Base-by-base conservation (phyloP, 2,888 invertebrate species). In the Spodoptera littoralis region DNA sequence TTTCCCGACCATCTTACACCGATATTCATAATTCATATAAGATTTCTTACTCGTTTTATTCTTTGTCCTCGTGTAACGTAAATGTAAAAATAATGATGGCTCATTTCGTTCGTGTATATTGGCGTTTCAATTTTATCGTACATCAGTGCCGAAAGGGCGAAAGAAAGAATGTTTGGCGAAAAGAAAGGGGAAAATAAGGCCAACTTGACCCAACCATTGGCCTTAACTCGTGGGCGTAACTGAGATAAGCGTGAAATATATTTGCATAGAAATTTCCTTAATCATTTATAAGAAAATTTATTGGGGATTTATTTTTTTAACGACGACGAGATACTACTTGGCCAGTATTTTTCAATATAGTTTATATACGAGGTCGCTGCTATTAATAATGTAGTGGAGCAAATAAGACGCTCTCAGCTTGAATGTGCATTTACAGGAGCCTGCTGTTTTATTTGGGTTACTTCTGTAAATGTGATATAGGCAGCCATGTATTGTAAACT, bases 11-110 rank as follows among this genome's bases (percentile, higher is more conserved):
- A 44, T 56, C 49, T 60, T 51, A 43, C 49, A 61, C 30, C 42
- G 52, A 69, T 54, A 43, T 65, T 65, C 59, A 66, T 73, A 63
- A 62, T 65, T 75, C 60, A 72, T 68, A 44, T 55, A 48, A 46
- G 55, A 62, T 69, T 69, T 55, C 50, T 75, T 61, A 43, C 57
- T 53, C 53, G n/a, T 42, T 11, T 57, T 56, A 52, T 68, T 36
- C 36, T 52, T 59, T 50, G 48, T 49, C 22, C 48, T 64, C 65
- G 63, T 70, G 66, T 80, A 75, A 69, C 76, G 60, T 77, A 82
- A 81, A 84, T 82, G 77, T 76, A 80, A 81, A 86, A 84, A 84
- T 86, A 84, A 84, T 84, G 70, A 81, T 80, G 73, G 76, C 76
- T 73, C 64, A 73, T 73, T 79, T 45, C 50, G 22, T 58, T 30